Percentiles rank a stretch among this genome's conserved stretches.
Conservation (phyloP, 2,888 invertebrate species). For the Cyrtodaria siliqua region DNA sequence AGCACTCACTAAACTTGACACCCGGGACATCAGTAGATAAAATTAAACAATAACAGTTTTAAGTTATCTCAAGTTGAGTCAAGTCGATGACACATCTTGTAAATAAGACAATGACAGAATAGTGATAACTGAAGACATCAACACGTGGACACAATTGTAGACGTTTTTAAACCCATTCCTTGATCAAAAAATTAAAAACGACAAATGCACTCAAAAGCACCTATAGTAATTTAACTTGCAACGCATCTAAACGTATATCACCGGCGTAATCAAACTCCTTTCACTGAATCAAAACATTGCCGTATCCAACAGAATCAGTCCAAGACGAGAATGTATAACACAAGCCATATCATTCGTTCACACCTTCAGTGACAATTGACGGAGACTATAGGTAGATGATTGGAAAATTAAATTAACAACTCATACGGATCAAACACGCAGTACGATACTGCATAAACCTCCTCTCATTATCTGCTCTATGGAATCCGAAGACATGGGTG, state of each 20-base stretch:
- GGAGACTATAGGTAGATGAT: conserved; percentile 44
- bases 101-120: background rate
- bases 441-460: conserved; percentile 28
- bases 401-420: conserved; percentile 60
- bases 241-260: no score
- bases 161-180: no score
- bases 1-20: conserved; percentile 39
- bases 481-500: conserved; percentile 38
- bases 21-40: conserved; percentile 30
- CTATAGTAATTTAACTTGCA: no score
- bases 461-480: conserved; percentile 49
- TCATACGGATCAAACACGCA: conserved; percentile 10
- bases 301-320: conserved; percentile 19
- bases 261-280: no score
- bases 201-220: no score
- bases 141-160: no score
- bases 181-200: no score
- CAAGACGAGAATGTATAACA: conserved; percentile 2
- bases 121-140: no score
- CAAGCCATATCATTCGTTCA: conserved; percentile 25
- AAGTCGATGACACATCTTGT: conserved; percentile 14
- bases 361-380: conserved; percentile 41
- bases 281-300: no score
- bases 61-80: conserved; percentile 13
- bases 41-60: conserved; percentile 32